Percentiles rank a stretch among this genome's conserved stretches.
Evolutionary conservation across 2,113 vertebrate species (phyloP).

Genomic region (Anarhynchus alexandrinus): DNA sequence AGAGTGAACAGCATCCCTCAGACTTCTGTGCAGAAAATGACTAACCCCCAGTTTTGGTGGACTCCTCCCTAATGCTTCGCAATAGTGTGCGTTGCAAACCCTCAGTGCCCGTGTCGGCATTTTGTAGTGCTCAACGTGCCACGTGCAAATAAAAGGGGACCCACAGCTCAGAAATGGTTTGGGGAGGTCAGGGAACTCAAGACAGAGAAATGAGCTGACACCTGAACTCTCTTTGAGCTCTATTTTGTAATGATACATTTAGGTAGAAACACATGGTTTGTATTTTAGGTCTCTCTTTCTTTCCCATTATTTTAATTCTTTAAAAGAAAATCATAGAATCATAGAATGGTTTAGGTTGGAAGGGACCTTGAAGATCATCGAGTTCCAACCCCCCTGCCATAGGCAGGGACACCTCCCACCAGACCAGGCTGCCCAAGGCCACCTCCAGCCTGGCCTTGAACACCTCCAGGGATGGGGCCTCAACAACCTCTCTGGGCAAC

Average conservation of each 20-base stretch:
- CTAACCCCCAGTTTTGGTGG: neutral
- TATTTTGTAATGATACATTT: neutral
- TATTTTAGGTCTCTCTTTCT: neutral
- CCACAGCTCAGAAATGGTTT: neutral
- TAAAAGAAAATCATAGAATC: no score
- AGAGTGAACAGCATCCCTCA: neutral
- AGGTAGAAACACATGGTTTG: neutral
- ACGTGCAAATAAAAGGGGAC: neutral
- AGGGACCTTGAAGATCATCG: no score
- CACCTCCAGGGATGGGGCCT: no score
- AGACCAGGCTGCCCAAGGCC: no score
- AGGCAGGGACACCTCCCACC: no score
- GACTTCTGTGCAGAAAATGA: neutral
- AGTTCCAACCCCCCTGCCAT: no score
- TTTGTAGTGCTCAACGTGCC: neutral
- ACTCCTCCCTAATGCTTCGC: neutral
- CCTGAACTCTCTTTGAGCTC: neutral
- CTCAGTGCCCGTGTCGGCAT: fast-evolving
- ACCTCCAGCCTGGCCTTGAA: no score
- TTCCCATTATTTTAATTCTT: neutral
- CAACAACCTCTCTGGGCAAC: no score
- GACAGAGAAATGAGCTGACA: neutral
- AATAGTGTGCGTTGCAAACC: neutral
- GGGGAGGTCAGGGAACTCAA: neutral
- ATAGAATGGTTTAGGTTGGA: no score